Base-by-base conservation (phyloP, 2,888 invertebrate species). In the Ichneumon xanthorius region DNA sequence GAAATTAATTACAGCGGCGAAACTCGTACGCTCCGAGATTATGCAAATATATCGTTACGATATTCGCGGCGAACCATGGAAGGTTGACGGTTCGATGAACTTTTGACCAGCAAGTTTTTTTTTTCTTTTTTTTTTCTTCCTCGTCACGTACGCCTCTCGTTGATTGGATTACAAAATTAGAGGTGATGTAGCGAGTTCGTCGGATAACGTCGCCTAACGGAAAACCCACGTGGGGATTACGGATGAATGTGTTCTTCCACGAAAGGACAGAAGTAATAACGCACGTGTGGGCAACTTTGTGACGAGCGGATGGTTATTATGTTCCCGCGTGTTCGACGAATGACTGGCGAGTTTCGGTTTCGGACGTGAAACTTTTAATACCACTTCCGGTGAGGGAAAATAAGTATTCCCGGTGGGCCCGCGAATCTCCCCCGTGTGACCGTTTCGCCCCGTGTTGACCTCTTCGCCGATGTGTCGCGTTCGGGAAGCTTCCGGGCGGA, bases 1-100 rank as follows among this genome's bases (percentile, higher is more conserved):
- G 5, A 26, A 61, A 58, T 70, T 79, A 58, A 79, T 63, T 58
- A 70, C 19, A 33, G 40, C 22, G 7, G 26, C 22, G 26, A 55
- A 78, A 70, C 37, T 45, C 45, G 9, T 2, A 33, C 16, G 72
- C 65, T 33, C 19, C 22, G 40, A n/a, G 16, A 72, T 61, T 45
- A 65, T 80, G 65, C 14, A 68, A 68, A 80, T 40, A 1, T 80
- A 65, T 72, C 33, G 48, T 33, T 11, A 71, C 71, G 71, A 63
- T 79, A 79, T 79, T 63, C 71, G 22, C 4, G 63, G 70, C 37
- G 14, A 19, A 50, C 48, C 63, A 40, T 40, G 63, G n/a, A 11
- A 26, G 1, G 33, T 4, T n/a, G 33, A 80, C 40, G 16, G 48
- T 68, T 53, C 9, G 26, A 26, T 11, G 37, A 19, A 14, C n/a